Percentiles rank a stretch among this genome's conserved stretches.
phyloP scores from a whole-genome alignment of 2,888 invertebrate genomes.

The Neria commutata region DNA sequence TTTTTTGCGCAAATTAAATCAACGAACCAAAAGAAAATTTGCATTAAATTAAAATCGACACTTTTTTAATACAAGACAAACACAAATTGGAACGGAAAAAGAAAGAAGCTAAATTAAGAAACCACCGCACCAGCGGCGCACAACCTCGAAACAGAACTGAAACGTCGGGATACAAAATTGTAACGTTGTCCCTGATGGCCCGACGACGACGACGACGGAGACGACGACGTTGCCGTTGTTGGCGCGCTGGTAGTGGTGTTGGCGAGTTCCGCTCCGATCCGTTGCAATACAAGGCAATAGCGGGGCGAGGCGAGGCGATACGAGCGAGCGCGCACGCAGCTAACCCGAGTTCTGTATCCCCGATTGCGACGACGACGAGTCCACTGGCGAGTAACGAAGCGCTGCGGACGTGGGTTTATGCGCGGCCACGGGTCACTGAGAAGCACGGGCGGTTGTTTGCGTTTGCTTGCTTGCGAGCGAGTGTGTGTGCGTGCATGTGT shows the following conservation, averaged over 20 bases:
- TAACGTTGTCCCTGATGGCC: constrained; percentile 29
- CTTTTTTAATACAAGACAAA: constrained; percentile 28
- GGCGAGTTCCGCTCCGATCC: not conserved
- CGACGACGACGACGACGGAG: constrained; percentile 31
- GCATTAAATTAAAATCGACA: constrained; percentile 32
- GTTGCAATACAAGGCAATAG: too few relatives aligned
- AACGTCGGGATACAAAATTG: constrained; percentile 49
- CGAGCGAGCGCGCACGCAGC: not conserved
- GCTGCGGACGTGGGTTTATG: not conserved
- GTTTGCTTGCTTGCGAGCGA: constrained; percentile 18
- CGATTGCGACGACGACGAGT: constrained; percentile 12
- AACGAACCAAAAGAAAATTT: constrained; percentile 18
- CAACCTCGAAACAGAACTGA: constrained; percentile 59
- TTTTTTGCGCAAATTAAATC: not conserved
- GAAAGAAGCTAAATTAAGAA: constrained; percentile 32
- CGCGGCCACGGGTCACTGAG: not conserved
- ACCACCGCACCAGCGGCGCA: constrained; percentile 53
- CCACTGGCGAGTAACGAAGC: constrained; percentile 17
- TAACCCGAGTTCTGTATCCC: not conserved
- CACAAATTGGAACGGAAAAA: constrained; percentile 28
- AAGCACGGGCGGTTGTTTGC: constrained; percentile 8
- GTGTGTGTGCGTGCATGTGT: constrained; percentile 32
- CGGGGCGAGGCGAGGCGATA: constrained; percentile 4
- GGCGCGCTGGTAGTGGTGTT: not conserved
- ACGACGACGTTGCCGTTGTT: not conserved